Evolutionary conservation across 2,797 vertebrate genomes (phyloP).

Genomic region (Gymnothorax javanicus): DNA sequence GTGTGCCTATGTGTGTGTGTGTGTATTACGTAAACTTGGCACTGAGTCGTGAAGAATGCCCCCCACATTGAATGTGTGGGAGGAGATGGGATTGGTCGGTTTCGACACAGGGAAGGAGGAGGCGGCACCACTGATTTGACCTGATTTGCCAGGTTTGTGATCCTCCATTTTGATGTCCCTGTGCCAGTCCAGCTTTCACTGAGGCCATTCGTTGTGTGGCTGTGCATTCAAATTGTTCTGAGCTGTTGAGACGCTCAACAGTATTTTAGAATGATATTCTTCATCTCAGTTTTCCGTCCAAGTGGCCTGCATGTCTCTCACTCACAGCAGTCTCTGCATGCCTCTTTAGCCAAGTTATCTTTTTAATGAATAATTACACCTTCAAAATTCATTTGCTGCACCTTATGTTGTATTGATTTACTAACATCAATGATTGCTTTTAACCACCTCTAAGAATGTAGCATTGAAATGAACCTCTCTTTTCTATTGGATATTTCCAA

Average conservation of each 20-base stretch:
- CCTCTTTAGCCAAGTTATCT: neutral
- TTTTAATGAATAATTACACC: neutral
- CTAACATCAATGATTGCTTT: neutral
- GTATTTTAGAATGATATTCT: slow-evolving; percentile 99
- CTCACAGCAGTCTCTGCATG: slow-evolving; percentile 4
- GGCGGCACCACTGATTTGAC: slow-evolving; percentile 79
- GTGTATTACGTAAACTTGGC: neutral
- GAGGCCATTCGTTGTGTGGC: slow-evolving; percentile 82
- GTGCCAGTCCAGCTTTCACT: slow-evolving; percentile 77
- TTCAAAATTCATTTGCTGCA: neutral
- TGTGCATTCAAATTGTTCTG: slow-evolving; percentile 84
- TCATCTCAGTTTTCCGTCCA: slow-evolving; percentile 47
- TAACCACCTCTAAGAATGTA: neutral
- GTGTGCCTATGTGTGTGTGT: neutral
- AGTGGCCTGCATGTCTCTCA: neutral
- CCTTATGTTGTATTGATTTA: neutral
- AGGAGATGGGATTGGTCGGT: slow-evolving; percentile 78
- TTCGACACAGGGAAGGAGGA: slow-evolving; percentile 78
- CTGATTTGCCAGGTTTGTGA: slow-evolving; percentile 95
- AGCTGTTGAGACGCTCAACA: slow-evolving; percentile 81
- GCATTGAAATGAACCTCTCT: neutral
- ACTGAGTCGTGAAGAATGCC: slow-evolving; percentile 62
- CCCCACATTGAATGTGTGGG: slow-evolving; percentile 72
- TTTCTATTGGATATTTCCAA: neutral
- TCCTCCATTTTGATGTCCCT: slow-evolving; percentile 85